These are phyloP conservation scores for Montipora sp. DNA, from an alignment of 64 coral and sea anemone genomes.

Conservation along the genomic window DNA sequence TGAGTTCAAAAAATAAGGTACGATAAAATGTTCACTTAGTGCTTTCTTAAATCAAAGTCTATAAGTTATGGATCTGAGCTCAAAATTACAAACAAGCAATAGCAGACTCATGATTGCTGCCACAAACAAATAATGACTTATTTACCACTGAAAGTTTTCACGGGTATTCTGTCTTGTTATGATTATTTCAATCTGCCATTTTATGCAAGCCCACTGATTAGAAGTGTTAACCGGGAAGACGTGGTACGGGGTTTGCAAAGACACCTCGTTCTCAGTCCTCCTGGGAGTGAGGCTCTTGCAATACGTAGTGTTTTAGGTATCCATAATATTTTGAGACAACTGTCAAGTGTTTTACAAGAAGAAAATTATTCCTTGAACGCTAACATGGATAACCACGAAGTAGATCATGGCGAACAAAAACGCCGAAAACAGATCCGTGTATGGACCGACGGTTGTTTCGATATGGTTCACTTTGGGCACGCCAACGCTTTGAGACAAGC, in stretches of 20 bases:
- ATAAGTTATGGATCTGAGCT: too few species aligned
- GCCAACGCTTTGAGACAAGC: constrained; percentile 97
- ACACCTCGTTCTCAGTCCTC: too few species aligned
- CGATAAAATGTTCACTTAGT: too few species aligned
- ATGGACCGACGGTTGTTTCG: constrained; percentile 99
- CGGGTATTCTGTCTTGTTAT: too few species aligned
- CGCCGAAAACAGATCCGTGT: constrained; percentile 84
- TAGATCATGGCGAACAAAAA: constrained; percentile 21
- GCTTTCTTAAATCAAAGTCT: too few species aligned
- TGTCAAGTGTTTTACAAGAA: neutral
- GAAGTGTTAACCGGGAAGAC: neutral
- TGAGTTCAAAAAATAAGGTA: too few species aligned
- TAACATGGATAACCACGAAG: constrained; percentile 26
- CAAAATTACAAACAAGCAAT: too few species aligned
- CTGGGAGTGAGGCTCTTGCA: neutral
- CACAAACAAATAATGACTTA: too few species aligned
- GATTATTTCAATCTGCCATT: too few species aligned
- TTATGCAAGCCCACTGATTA: too few species aligned
- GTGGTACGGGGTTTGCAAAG: neutral
- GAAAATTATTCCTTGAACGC: neutral
- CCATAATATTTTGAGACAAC: neutral
- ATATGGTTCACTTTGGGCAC: constrained; percentile 99
- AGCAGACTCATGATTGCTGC: too few species aligned
- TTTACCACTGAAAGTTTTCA: too few species aligned
- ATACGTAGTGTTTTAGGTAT: neutral